These are phyloP conservation scores for Malurus alboscapulatus DNA, from an alignment of 2,113 vertebrate genomes.

Conservation along the genomic window DNA sequence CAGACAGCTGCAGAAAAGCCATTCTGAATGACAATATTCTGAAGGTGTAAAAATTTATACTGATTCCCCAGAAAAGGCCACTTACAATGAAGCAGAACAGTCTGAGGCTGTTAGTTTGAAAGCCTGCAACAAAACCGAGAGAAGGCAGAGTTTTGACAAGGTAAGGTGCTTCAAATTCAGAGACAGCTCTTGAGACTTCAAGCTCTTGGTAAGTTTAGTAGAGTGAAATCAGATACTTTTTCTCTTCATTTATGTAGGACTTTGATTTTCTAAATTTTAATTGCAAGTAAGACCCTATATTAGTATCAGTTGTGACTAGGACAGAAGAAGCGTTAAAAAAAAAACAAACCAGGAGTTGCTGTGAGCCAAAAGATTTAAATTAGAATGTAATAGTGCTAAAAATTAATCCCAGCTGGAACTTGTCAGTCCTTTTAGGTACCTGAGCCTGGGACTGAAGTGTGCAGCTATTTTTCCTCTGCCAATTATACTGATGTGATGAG, in stretches of 20 bases:
- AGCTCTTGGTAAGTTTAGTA: background rate
- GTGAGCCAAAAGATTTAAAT: background rate
- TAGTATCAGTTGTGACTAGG: background rate
- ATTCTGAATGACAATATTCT: background rate
- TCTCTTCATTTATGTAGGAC: background rate
- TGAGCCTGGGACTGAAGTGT: background rate
- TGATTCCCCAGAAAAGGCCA: background rate
- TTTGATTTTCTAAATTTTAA: background rate
- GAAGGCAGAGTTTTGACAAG: background rate
- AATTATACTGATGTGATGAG: background rate
- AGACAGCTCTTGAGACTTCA: background rate
- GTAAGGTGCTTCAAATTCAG: background rate
- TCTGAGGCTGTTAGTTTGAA: background rate
- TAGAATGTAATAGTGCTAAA: background rate
- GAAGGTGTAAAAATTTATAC: background rate
- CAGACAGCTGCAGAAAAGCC: background rate
- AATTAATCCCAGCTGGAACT: background rate
- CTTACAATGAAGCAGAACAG: background rate
- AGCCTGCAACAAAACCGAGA: background rate
- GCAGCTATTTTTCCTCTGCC: background rate
- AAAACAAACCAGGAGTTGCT: fast-evolving
- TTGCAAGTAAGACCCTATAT: background rate
- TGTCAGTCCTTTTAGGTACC: background rate
- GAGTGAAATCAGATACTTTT: background rate
- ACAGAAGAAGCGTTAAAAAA: background rate